Conservation (phyloP, 2,797 vertebrate genomes). For the Valencia hispanica region DNA sequence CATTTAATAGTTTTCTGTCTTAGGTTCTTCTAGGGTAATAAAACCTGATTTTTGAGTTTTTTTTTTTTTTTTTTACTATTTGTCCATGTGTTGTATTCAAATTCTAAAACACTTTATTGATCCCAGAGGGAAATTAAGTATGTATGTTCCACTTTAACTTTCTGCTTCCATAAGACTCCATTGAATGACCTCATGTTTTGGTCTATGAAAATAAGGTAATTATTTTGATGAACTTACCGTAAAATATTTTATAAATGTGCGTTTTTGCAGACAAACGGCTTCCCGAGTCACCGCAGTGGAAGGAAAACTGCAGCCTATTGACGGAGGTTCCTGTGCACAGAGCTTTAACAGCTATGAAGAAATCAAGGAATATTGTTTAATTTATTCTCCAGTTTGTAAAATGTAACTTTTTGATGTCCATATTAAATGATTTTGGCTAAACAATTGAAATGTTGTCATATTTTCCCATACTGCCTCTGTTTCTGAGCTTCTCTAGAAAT, state of each 20-base stretch:
- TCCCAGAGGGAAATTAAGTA: no score
- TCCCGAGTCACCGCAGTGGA: conserved; percentile 70
- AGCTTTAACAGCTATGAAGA: conserved; percentile 71
- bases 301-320: conserved; percentile 64
- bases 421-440: conserved; percentile 5
- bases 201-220: no score
- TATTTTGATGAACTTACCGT: no score
- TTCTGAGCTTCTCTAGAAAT: conserved; percentile 8
- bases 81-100: no score
- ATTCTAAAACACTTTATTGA: no score
- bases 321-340: conserved; percentile 75
- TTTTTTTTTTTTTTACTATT: no score
- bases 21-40: no score
- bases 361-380: conserved; percentile 60
- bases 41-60: no score
- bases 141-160: no score
- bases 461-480: conserved; percentile 17
- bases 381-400: conserved; percentile 1
- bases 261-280: conserved; percentile 66
- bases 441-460: rapidly evolving
- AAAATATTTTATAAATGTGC: background rate
- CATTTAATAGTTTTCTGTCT: no score
- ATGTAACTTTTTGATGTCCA: conserved; percentile 6
- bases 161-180: no score
- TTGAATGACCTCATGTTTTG: no score